Evolutionary conservation across 2,113 vertebrate species (phyloP).

Genomic region (Myotis davidii): DNA sequence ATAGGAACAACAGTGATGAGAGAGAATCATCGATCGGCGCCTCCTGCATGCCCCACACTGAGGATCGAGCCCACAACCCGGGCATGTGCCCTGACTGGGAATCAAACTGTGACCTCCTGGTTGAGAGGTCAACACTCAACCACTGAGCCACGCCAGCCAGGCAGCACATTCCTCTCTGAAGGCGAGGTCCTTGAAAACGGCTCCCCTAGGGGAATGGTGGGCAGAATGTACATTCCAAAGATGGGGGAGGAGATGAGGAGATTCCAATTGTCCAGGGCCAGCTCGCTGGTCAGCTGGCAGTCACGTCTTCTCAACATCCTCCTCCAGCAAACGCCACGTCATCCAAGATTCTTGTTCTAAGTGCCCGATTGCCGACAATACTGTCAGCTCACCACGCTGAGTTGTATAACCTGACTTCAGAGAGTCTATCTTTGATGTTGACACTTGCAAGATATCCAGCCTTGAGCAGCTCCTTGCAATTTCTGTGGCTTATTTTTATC

Average conservation of each 20-base stretch:
- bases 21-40: too few species aligned
- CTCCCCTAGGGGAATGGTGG: neutral
- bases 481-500: conserved; percentile 21
- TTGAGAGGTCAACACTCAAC: too few species aligned
- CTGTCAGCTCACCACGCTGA: neutral
- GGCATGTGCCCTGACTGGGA: too few species aligned
- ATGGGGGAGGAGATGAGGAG: neutral
- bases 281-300: neutral
- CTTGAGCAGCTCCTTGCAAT: neutral
- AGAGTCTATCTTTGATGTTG: neutral
- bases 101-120: too few species aligned
- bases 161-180: neutral
- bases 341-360: neutral
- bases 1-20: too few species aligned
- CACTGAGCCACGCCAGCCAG: too few species aligned
- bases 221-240: neutral
- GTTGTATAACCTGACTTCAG: neutral
- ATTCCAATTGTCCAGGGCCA: neutral
- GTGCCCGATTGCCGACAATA: neutral
- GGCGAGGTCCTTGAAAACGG: neutral
- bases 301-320: neutral
- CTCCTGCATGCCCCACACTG: too few species aligned
- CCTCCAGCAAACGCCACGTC: neutral
- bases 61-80: too few species aligned
- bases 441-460: neutral